phyloP scores from a whole-genome alignment of 2,888 invertebrate genomes.

The Pycnomerus fuliginosus region DNA sequence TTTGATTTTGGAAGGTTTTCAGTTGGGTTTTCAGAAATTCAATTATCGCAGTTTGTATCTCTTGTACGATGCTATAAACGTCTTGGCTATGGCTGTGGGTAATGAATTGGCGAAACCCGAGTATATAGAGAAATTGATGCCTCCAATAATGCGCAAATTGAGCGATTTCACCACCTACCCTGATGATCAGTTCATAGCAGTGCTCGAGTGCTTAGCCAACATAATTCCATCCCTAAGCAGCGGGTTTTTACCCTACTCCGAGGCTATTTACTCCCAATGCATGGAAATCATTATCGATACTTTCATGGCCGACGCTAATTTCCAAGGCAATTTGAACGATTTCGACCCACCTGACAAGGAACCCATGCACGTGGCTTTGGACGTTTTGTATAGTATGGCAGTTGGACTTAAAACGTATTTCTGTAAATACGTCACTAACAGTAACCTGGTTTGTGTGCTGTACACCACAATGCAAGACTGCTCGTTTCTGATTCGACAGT shows the following conservation, averaged over 20 bases:
- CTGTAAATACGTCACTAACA: slow-evolving; percentile 64
- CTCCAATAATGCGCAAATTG: slow-evolving; percentile 73
- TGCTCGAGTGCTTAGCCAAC: slow-evolving; percentile 72
- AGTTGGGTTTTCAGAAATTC: slow-evolving; percentile 68
- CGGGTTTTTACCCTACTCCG: slow-evolving; percentile 72
- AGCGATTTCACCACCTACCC: slow-evolving; percentile 68
- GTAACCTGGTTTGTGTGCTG: slow-evolving; percentile 66
- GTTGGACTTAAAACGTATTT: slow-evolving; percentile 70
- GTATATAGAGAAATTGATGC: slow-evolving; percentile 69
- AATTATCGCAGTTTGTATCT: slow-evolving; percentile 72
- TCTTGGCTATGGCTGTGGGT: slow-evolving; percentile 72
- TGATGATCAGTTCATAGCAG: slow-evolving; percentile 68
- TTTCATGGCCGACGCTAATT: slow-evolving; percentile 62
- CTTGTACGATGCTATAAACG: slow-evolving; percentile 76
- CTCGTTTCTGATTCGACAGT: slow-evolving; percentile 72
- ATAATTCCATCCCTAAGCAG: slow-evolving; percentile 73
- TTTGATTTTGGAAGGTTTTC: slow-evolving; percentile 69
- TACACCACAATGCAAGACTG: slow-evolving; percentile 73
- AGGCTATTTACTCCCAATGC: slow-evolving; percentile 69
- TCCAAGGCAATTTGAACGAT: slow-evolving; percentile 57
- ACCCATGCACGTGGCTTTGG: slow-evolving; percentile 74
- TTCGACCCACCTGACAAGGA: slow-evolving; percentile 68
- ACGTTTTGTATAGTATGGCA: slow-evolving; percentile 70
- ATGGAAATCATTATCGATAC: slow-evolving; percentile 69
- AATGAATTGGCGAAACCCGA: slow-evolving; percentile 67